phyloP scores from a whole-genome alignment of 2,888 invertebrate genomes.

The Acleris literana region DNA sequence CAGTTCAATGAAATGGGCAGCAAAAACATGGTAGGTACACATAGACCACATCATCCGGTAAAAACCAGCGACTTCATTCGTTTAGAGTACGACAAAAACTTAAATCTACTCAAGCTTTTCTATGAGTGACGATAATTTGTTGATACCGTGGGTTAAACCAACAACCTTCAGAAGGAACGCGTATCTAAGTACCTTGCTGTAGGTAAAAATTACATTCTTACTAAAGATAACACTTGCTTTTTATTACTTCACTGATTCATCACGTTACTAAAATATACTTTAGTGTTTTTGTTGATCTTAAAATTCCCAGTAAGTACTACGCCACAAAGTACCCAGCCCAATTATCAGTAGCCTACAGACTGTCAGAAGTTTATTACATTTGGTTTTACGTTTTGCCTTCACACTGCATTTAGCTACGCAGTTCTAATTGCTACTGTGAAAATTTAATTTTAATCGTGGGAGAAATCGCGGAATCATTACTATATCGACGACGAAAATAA shows the following conservation, averaged over 20 bases:
- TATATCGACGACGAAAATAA: neutral
- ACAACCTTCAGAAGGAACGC: no score
- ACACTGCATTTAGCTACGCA: conserved; percentile 17
- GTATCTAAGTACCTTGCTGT: no score
- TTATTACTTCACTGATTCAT: no score
- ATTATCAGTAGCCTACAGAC: neutral
- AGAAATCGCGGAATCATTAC: conserved; percentile 1
- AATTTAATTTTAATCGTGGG: conserved; percentile 18
- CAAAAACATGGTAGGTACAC: no score
- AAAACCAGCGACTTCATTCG: conserved; percentile 5
- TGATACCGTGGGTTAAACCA: neutral
- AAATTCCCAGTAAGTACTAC: neutral
- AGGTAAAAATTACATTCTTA: no score
- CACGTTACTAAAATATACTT: neutral
- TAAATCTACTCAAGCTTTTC: conserved; percentile 2
- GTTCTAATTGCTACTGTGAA: conserved; percentile 21
- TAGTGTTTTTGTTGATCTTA: neutral
- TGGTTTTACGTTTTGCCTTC: conserved; percentile 1
- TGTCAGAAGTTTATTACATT: neutral
- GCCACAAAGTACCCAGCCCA: neutral
- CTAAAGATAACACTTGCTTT: no score
- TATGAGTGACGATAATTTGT: neutral
- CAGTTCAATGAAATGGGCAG: no score
- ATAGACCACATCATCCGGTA: neutral
- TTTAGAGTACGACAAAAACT: neutral